phyloP scores from a whole-genome alignment of 2,888 invertebrate genomes.

The Horisme vitalbata region DNA sequence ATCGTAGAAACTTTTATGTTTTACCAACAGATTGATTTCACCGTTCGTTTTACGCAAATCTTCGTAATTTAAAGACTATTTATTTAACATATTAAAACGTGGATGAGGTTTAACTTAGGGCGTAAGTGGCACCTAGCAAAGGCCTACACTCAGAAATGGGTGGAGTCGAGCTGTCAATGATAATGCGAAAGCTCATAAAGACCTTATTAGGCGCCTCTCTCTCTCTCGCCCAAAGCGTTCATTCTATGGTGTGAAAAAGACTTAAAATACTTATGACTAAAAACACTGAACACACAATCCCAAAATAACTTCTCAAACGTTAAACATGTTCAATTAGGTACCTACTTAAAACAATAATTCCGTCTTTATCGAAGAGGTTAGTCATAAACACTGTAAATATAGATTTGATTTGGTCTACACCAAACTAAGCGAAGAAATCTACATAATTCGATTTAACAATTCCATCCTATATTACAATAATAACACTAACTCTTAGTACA shows the following conservation, averaged over 20 bases:
- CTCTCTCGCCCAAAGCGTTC: neutral
- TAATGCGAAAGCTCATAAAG: neutral
- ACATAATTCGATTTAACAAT: neutral
- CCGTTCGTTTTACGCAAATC: too few species aligned
- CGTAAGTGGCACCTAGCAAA: too few species aligned
- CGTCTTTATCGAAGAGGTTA: constrained; percentile 19
- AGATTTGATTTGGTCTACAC: constrained; percentile 5
- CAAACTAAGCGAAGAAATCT: constrained; percentile 1
- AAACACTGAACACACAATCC: constrained; percentile 11
- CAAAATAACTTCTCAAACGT: constrained; percentile 21
- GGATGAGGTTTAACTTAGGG: too few species aligned
- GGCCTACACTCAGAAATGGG: too few species aligned
- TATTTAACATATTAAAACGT: too few species aligned
- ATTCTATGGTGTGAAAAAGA: constrained; percentile 12
- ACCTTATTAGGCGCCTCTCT: constrained; percentile 7
- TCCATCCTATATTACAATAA: too few species aligned
- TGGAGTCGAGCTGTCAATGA: too few species aligned
- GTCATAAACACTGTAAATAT: constrained; percentile 21
- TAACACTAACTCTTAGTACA: too few species aligned
- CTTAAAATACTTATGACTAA: constrained; percentile 17
- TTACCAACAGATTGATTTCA: neutral
- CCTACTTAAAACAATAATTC: constrained; percentile 23
- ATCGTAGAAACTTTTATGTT: constrained; percentile 5
- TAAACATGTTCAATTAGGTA: constrained; percentile 23
- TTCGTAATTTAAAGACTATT: too few species aligned